phyloP scores from a whole-genome alignment of 2,113 vertebrate genomes.

The Litocranius walleri region DNA sequence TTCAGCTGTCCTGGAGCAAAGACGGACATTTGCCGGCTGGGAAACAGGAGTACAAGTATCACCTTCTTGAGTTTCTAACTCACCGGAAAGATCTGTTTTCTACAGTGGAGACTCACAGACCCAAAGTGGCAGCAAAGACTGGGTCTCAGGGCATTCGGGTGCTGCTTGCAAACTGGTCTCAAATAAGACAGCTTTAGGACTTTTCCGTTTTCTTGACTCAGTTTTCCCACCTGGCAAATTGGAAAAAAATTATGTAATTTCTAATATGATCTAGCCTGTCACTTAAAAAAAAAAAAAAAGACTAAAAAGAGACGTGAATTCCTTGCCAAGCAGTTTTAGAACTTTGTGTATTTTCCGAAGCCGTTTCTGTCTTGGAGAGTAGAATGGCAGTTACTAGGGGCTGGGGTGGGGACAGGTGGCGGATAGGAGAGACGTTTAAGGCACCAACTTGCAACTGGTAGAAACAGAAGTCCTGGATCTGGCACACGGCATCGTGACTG shows the following conservation, averaged over 20 bases:
- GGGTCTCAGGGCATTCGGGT: not conserved
- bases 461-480: not conserved
- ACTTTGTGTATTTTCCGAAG: not conserved
- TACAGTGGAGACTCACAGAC: not conserved
- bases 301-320: not conserved
- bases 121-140: not conserved
- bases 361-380: not conserved
- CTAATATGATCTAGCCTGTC: not conserved
- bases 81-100: not conserved
- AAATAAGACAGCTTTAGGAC: not conserved
- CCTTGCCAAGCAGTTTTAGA: not conserved
- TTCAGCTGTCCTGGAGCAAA: not conserved
- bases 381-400: not conserved
- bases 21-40: not conserved
- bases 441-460: not conserved
- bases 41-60: accelerated
- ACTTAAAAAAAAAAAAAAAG: not conserved
- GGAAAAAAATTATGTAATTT: not conserved
- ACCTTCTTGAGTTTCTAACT: not conserved
- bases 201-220: not conserved
- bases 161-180: not conserved
- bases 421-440: not conserved
- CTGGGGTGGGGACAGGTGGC: not conserved
- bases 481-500: accelerated
- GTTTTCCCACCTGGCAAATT: not conserved